Evolutionary conservation across 64 coral and sea anemone genomes (phyloP).

Genomic region (Dendrophyllia cribrosa): DNA sequence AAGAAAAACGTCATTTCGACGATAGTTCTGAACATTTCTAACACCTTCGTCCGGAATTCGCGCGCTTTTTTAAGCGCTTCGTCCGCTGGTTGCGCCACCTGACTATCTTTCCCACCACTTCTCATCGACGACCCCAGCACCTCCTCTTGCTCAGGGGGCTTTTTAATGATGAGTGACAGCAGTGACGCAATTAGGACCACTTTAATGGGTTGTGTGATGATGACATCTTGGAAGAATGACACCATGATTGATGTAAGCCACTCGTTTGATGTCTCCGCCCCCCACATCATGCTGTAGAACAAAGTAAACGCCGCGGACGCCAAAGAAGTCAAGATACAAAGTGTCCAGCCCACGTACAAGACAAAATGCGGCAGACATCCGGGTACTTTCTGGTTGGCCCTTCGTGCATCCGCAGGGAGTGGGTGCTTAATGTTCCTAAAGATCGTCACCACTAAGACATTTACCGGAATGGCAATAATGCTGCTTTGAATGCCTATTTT

Average conservation of each 20-base stretch:
- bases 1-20: slow-evolving; percentile 69
- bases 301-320: slow-evolving; percentile 57
- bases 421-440: slow-evolving; percentile 71
- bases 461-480: slow-evolving; percentile 72
- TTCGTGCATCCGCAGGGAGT: background rate
- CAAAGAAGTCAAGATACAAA: slow-evolving; percentile 57
- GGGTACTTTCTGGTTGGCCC: slow-evolving; percentile 42
- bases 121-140: slow-evolving; percentile 60
- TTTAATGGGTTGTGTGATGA: slow-evolving; percentile 77
- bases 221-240: slow-evolving; percentile 79
- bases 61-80: slow-evolving; percentile 59
- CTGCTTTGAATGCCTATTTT: slow-evolving; percentile 82
- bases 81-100: slow-evolving; percentile 29
- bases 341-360: slow-evolving; percentile 61
- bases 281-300: slow-evolving; percentile 82
- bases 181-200: slow-evolving; percentile 66
- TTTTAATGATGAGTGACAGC: slow-evolving; percentile 57
- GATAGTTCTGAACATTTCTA: slow-evolving; percentile 71
- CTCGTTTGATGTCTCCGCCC: slow-evolving; percentile 64
- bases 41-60: slow-evolving; percentile 56
- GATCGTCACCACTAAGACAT: slow-evolving; percentile 68
- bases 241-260: slow-evolving; percentile 81
- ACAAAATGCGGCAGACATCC: slow-evolving; percentile 70
- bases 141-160: slow-evolving; percentile 60
- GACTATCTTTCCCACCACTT: slow-evolving; percentile 28